Evolutionary conservation across 1,140 invertebrate genomes (phyloP).

Genomic region (Drosophila trapezifrons): DNA sequence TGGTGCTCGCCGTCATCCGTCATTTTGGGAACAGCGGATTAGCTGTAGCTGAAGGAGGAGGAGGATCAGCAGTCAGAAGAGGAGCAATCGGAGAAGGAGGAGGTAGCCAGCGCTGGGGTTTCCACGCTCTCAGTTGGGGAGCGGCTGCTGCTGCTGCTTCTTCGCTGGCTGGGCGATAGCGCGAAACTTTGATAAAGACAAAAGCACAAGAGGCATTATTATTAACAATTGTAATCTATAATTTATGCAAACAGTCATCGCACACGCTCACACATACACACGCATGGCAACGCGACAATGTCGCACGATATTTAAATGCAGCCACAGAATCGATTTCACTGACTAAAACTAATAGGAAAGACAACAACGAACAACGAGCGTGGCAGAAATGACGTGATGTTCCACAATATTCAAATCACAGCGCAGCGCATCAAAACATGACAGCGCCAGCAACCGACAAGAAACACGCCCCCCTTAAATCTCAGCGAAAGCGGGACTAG

Average conservation of each 20-base stretch:
- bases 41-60: constrained; percentile 4
- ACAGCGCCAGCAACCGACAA: constrained; percentile 23
- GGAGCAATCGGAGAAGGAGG: constrained; percentile 8
- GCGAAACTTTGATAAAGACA: constrained; percentile 67
- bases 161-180: constrained; percentile 59
- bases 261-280: constrained; percentile 5
- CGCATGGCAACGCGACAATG: constrained; percentile 1
- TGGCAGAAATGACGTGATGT: constrained; percentile 74
- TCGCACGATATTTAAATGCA: constrained; percentile 33
- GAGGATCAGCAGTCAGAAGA: constrained; percentile 12
- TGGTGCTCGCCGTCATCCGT: constrained; percentile 76
- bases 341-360: constrained; percentile 9
- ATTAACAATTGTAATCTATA: constrained; percentile 51
- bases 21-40: constrained; percentile 38
- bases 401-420: constrained; percentile 47
- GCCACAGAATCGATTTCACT: constrained; percentile 61
- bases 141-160: constrained; percentile 51
- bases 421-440: constrained; percentile 39
- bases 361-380: constrained; percentile 18
- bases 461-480: constrained; percentile 57
- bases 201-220: constrained; percentile 33
- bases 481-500: background rate
- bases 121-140: constrained; percentile 50
- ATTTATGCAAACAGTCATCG: constrained; percentile 36
- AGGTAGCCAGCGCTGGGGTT: constrained; percentile 21